Conservation (phyloP, 2,888 invertebrate genomes). For the Blera fallax region DNA sequence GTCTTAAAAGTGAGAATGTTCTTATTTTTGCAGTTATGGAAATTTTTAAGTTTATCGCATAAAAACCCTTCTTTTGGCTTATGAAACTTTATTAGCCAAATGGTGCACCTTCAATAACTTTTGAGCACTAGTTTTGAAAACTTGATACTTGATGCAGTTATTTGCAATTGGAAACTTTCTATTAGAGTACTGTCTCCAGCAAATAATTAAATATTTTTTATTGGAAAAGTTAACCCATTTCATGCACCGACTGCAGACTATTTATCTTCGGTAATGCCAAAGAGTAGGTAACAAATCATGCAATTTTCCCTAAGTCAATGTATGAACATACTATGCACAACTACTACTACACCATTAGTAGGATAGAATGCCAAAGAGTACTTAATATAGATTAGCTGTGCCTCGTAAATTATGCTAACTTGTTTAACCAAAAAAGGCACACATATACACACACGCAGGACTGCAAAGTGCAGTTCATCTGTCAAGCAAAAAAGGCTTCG, state of each 20-base stretch:
- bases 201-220: slow-evolving; percentile 48
- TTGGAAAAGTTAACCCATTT: slow-evolving; percentile 49
- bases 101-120: slow-evolving; percentile 6
- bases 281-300: slow-evolving; percentile 32
- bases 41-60: neutral
- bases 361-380: slow-evolving; percentile 11
- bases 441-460: neutral
- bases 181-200: neutral
- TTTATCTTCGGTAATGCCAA: neutral
- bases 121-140: slow-evolving; percentile 14
- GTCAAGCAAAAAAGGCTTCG: neutral
- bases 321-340: too few species aligned
- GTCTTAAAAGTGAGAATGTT: neutral
- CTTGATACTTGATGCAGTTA: neutral
- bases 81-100: slow-evolving; percentile 17
- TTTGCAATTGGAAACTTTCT: slow-evolving; percentile 26
- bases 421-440: neutral
- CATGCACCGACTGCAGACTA: slow-evolving; percentile 11
- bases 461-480: slow-evolving; percentile 8
- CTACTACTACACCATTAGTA: neutral
- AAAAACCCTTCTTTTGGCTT: neutral
- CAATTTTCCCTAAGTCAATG: slow-evolving; percentile 1
- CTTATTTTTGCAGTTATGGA: neutral
- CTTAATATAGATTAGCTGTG: slow-evolving; percentile 49
- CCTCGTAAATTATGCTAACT: slow-evolving; percentile 35